phyloP scores from a whole-genome alignment of 2,797 vertebrate species.

The Brachyrhaphis roseni region DNA sequence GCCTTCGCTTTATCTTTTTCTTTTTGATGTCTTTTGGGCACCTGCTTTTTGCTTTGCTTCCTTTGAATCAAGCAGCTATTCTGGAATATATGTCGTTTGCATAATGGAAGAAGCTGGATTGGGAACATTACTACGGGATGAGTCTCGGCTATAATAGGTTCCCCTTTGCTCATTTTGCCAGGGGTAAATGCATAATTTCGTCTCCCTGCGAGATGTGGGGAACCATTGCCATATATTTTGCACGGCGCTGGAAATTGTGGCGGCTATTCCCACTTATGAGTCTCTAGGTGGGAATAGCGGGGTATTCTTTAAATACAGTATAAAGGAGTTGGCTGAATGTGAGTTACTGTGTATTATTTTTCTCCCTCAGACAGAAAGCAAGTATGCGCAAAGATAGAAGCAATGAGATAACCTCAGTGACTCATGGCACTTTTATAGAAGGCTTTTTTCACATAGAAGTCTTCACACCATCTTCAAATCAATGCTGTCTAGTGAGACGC shows the following conservation, averaged over 20 bases:
- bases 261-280: constrained; percentile 1
- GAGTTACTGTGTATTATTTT: constrained; percentile 1
- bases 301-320: constrained; percentile 10
- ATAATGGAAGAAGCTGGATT: constrained; percentile 23
- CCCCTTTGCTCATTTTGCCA: constrained; percentile 2
- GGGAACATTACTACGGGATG: constrained; percentile 10
- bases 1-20: constrained; percentile 2
- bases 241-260: constrained; percentile 19
- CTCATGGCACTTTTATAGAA: constrained; percentile 57
- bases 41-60: constrained; percentile 12
- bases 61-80: constrained; percentile 18
- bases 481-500: constrained; percentile 49
- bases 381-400: constrained; percentile 41
- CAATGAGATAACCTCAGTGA: constrained; percentile 54
- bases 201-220: not conserved
- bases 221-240: constrained; percentile 15
- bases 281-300: not conserved
- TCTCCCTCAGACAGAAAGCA: constrained; percentile 20
- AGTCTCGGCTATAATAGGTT: not conserved
- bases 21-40: not conserved
- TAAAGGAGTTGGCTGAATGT: constrained; percentile 5
- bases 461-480: constrained; percentile 63
- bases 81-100: constrained; percentile 33
- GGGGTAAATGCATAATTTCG: constrained; percentile 4
- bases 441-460: constrained; percentile 62